Evolutionary conservation across 2,888 invertebrate species (phyloP).

Genomic region (Nomada lathburiana): DNA sequence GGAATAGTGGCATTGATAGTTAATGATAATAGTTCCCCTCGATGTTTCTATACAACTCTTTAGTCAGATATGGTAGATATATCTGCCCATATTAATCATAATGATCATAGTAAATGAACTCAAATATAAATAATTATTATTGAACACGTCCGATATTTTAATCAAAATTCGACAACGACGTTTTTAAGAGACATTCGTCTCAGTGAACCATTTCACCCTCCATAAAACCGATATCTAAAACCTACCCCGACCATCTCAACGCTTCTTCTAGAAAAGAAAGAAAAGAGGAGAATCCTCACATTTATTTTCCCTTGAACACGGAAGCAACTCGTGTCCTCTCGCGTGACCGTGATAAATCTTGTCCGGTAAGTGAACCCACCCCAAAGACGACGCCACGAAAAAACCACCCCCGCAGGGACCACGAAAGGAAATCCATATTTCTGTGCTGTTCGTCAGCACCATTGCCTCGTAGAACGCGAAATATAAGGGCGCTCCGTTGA

Average conservation of each 20-base stretch:
- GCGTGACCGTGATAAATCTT: not conserved
- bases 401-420: not conserved
- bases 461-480: slow-evolving; percentile 18
- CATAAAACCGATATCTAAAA: not conserved
- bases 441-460: not conserved
- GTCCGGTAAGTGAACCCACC: not conserved
- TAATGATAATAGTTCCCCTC: too few relatives aligned
- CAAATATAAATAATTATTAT: too few relatives aligned
- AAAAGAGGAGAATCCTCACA: not conserved
- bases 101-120: too few relatives aligned
- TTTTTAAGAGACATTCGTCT: too few relatives aligned
- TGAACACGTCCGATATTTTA: too few relatives aligned
- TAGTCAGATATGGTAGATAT: too few relatives aligned
- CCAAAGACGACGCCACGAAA: not conserved
- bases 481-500: slow-evolving; percentile 46
- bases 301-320: not conserved
- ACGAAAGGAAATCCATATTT: slow-evolving; percentile 1
- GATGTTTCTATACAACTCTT: too few relatives aligned
- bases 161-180: too few relatives aligned
- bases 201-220: too few relatives aligned
- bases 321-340: too few relatives aligned
- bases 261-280: not conserved
- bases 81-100: too few relatives aligned
- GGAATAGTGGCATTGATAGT: too few relatives aligned
- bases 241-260: not conserved